A percentile compares a stretch with the other conserved stretches of the same genome.
These are phyloP conservation scores for Drosophila melanogaster DNA, from an alignment of 1,140 invertebrate species.

Conservation along the genomic window DNA sequence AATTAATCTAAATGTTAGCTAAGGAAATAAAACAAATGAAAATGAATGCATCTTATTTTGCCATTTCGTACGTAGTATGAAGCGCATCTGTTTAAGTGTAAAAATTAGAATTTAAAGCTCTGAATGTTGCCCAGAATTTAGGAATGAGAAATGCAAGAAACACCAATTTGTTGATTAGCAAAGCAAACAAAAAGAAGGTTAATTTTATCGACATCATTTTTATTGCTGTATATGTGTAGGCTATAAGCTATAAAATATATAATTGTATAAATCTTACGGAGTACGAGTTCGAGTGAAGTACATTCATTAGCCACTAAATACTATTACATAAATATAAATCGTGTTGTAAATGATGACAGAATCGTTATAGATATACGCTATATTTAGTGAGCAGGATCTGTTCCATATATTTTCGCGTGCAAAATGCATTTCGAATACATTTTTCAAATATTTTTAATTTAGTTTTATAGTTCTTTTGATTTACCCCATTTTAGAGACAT, in stretches of 20 bases:
- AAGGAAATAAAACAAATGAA: constrained; percentile 16
- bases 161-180: constrained; percentile 75
- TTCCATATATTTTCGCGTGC: constrained; percentile 56
- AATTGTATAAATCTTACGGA: constrained; percentile 72
- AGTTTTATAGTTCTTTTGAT: constrained; percentile 49
- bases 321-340: constrained; percentile 48
- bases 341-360: constrained; percentile 52
- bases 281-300: constrained; percentile 76
- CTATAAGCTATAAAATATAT: constrained; percentile 75
- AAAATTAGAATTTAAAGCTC: constrained; percentile 24
- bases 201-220: constrained; percentile 73
- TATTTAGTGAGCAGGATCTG: constrained; percentile 53
- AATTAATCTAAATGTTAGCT: constrained; percentile 35
- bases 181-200: constrained; percentile 17
- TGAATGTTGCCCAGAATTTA: constrained; percentile 34
- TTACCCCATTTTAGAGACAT: constrained; percentile 42
- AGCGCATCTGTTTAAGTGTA: constrained; percentile 27
- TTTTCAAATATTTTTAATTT: constrained; percentile 57
- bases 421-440: constrained; percentile 74
- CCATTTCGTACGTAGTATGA: constrained; percentile 71
- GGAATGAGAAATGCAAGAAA: constrained; percentile 32
- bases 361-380: constrained; percentile 37
- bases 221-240: constrained; percentile 73
- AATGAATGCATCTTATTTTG: constrained; percentile 16
- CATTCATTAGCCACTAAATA: constrained; percentile 77